Conservation (phyloP, 1,140 invertebrate species). For the Trissolcus basalis region DNA sequence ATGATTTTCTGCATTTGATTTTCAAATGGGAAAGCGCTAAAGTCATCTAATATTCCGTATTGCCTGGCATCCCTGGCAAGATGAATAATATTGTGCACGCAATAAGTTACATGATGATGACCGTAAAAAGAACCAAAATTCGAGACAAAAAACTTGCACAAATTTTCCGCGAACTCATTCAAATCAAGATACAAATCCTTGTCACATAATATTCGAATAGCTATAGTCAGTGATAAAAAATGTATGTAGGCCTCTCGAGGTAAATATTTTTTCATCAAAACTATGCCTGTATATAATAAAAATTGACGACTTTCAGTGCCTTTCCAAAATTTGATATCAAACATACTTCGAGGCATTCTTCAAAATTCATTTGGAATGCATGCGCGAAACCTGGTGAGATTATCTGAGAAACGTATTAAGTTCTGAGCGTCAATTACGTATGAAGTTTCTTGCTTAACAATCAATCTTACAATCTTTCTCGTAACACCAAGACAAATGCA, state of each 20-base stretch:
- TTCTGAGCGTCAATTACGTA: no score
- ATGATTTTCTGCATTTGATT: neutral
- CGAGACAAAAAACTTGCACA: no score
- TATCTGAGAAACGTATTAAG: no score
- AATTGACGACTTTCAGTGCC: neutral
- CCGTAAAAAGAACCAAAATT: no score
- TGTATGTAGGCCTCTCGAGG: neutral
- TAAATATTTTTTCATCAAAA: neutral
- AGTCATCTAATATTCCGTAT: neutral
- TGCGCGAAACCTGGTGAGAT: no score
- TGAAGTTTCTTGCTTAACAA: no score
- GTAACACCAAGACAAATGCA: no score
- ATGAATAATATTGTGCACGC: neutral
- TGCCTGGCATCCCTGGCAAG: neutral
- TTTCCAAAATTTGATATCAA: constrained; percentile 4
- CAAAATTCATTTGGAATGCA: no score
- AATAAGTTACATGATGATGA: neutral
- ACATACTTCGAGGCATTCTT: constrained; percentile 1
- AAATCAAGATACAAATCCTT: neutral
- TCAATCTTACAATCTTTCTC: no score
- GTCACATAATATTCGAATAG: neutral
- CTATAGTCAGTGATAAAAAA: neutral
- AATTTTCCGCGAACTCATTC: no score
- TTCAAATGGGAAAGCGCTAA: neutral
- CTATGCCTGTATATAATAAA: neutral